Percentiles rank a stretch among this genome's conserved stretches.
Evolutionary conservation across 1,140 invertebrate species (phyloP).

Genomic region (Drosophila funebris): DNA sequence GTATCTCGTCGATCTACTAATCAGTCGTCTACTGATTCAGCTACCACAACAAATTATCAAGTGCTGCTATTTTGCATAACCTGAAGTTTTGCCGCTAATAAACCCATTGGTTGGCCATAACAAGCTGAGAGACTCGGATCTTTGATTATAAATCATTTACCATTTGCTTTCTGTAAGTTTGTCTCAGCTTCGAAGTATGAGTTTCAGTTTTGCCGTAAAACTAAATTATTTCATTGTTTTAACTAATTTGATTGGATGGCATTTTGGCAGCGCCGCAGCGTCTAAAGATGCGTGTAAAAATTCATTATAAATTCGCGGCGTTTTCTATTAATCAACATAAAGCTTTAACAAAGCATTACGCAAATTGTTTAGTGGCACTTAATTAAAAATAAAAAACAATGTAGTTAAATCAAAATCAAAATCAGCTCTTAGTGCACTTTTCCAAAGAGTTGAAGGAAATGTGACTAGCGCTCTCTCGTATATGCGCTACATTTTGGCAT

Average conservation of each 20-base stretch:
- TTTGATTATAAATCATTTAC: conserved; percentile 66
- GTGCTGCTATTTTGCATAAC: conserved; percentile 68
- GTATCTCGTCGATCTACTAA: conserved; percentile 69
- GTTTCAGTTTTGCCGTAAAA: conserved; percentile 18
- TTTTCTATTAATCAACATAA: conserved; percentile 66
- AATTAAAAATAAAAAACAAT: conserved; percentile 71
- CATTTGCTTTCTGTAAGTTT: conserved; percentile 46
- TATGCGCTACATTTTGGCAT: conserved; percentile 63
- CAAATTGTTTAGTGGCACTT: conserved; percentile 69
- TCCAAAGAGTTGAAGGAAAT: conserved; percentile 24
- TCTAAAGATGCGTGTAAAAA: conserved; percentile 53
- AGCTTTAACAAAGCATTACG: conserved; percentile 26
- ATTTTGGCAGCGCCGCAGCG: conserved; percentile 29
- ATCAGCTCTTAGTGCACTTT: conserved; percentile 22
- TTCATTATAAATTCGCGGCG: conserved; percentile 48
- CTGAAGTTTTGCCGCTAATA: conserved; percentile 50
- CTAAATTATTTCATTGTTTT: conserved; percentile 71
- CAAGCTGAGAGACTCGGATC: conserved; percentile 39
- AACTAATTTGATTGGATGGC: conserved; percentile 64
- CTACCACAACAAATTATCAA: conserved; percentile 72
- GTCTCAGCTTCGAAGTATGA: not conserved
- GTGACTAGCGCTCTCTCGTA: not conserved
- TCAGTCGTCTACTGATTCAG: conserved; percentile 52
- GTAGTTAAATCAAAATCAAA: conserved; percentile 61
- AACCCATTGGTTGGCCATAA: conserved; percentile 64